Evolutionary conservation across 2,113 vertebrate species (phyloP).

Genomic region (Uria lomvia): DNA sequence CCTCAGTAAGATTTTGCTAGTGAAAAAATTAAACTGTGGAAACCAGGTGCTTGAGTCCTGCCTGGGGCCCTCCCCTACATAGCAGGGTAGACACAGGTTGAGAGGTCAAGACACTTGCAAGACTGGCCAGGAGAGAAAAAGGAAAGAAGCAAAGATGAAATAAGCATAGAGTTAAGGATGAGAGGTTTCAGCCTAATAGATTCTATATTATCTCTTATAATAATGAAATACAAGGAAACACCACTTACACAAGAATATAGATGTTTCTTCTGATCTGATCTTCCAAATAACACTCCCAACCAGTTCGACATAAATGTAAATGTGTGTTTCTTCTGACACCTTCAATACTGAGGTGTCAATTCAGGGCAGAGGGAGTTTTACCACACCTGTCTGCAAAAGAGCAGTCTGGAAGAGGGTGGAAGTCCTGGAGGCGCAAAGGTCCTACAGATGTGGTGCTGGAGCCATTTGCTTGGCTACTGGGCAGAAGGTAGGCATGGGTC

Average conservation of each 20-base stretch:
- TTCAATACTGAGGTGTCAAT: neutral
- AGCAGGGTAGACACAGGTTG: neutral
- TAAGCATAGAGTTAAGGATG: neutral
- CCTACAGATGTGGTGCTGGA: neutral
- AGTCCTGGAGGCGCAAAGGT: neutral
- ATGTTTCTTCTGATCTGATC: neutral
- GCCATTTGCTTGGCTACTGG: neutral
- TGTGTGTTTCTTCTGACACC: neutral
- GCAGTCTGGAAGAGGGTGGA: neutral
- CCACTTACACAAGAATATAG: neutral
- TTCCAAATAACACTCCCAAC: neutral
- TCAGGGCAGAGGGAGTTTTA: neutral
- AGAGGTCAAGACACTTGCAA: neutral
- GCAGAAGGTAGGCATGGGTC: neutral
- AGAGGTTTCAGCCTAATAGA: neutral
- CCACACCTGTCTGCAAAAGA: neutral
- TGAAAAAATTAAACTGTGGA: neutral
- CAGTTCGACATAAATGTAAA: neutral
- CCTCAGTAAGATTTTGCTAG: neutral
- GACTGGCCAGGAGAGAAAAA: neutral
- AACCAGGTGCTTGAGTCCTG: neutral
- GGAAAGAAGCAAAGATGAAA: neutral
- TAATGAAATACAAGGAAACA: neutral
- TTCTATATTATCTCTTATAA: neutral
- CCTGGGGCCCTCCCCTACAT: accelerated